These are phyloP conservation scores for Sarotherodon lohbergeri DNA, from an alignment of 2,113 vertebrate species.

Conservation along the genomic window DNA sequence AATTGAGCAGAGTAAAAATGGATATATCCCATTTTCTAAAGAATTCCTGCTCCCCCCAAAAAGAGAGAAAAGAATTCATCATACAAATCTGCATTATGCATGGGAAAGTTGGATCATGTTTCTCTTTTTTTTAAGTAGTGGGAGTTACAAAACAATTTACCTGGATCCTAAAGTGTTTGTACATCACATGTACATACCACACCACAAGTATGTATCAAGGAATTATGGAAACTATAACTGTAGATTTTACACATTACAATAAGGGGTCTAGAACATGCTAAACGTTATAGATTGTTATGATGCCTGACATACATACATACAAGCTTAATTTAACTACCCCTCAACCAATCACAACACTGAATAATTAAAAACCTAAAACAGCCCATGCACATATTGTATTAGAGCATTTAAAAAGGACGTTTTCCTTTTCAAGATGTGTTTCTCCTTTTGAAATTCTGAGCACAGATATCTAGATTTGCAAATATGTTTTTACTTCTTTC, in stretches of 20 bases:
- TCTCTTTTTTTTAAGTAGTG: not conserved
- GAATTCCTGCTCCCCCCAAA: not conserved
- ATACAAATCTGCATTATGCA: not conserved
- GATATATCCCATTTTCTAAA: not conserved
- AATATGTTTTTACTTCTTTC: not conserved
- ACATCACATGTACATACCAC: not conserved
- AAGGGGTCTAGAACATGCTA: not conserved
- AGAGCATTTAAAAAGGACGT: not conserved
- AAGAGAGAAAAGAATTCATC: not conserved
- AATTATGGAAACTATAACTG: not conserved
- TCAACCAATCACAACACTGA: not conserved
- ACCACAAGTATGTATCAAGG: not conserved
- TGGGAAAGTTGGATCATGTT: not conserved
- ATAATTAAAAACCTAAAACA: not conserved
- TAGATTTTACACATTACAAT: not conserved
- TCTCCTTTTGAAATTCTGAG: not conserved
- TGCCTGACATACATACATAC: not conserved
- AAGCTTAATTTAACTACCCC: not conserved
- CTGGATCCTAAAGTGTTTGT: not conserved
- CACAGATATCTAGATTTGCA: not conserved
- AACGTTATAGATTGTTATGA: not conserved
- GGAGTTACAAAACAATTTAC: not conserved
- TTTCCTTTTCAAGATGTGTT: not conserved
- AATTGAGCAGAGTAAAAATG: not conserved
- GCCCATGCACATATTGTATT: not conserved